These are phyloP conservation scores for Taphrorychus bicolor DNA, from an alignment of 2,888 invertebrate species.

Conservation along the genomic window DNA sequence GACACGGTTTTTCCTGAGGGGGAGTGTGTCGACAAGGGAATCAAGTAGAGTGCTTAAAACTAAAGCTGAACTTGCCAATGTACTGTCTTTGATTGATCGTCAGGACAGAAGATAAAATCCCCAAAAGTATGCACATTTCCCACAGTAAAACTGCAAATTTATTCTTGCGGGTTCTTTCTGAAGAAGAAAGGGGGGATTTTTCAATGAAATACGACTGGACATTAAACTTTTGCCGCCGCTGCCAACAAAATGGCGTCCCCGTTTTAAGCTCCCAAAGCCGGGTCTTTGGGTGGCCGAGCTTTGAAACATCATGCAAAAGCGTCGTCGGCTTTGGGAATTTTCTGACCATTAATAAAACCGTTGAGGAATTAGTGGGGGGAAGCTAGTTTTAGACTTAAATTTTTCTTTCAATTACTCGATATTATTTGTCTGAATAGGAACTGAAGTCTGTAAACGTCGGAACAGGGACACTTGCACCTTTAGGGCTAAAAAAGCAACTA, in stretches of 20 bases:
- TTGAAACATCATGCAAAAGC: conserved; percentile 20
- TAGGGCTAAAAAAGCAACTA: too few species aligned
- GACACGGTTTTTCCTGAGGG: conserved; percentile 1
- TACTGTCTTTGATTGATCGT: neutral
- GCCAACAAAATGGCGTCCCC: conserved; percentile 24
- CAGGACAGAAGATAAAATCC: neutral
- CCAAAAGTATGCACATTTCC: neutral
- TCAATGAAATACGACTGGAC: conserved; percentile 16
- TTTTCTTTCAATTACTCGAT: too few species aligned
- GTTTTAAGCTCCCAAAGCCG: conserved; percentile 21
- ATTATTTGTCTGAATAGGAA: too few species aligned
- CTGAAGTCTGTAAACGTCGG: too few species aligned
- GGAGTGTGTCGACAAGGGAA: neutral
- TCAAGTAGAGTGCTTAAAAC: neutral
- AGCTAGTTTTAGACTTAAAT: too few species aligned
- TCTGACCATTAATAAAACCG: conserved; percentile 27
- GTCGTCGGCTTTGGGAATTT: conserved; percentile 16
- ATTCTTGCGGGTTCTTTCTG: too few species aligned
- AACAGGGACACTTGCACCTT: too few species aligned
- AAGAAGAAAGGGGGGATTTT: conserved; percentile 1
- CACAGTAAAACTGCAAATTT: neutral
- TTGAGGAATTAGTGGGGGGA: conserved; percentile 11
- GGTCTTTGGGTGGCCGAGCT: conserved; percentile 12
- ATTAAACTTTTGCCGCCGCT: conserved; percentile 23
- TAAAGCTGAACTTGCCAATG: neutral